Conservation (phyloP, 1,140 invertebrate genomes). For the Rhopalosiphum maidis region DNA sequence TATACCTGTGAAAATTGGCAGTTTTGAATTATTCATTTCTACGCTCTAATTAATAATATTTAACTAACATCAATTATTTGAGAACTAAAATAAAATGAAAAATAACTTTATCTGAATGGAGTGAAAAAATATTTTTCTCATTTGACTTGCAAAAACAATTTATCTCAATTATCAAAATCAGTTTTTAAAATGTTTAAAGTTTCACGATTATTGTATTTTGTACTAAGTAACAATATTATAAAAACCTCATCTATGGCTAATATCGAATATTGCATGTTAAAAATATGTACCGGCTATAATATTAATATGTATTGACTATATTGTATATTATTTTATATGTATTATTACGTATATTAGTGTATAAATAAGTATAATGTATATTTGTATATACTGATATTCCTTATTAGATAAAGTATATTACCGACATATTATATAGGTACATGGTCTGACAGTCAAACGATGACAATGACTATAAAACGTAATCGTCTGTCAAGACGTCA, state of each 20-base stretch:
- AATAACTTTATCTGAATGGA: background rate
- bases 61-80: background rate
- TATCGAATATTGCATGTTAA: no score
- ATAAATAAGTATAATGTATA: background rate
- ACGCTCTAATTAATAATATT: background rate
- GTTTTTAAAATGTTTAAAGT: background rate
- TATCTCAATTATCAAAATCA: background rate
- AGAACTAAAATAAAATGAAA: background rate
- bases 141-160: background rate
- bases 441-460: background rate
- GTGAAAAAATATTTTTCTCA: background rate
- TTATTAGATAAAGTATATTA: conserved; percentile 1
- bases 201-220: background rate
- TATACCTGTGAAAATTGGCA: background rate
- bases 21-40: background rate
- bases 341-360: background rate
- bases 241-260: background rate
- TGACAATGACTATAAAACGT: background rate
- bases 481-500: background rate
- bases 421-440: background rate
- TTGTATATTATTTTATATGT: background rate
- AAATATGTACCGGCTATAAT: no score
- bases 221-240: background rate
- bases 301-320: background rate
- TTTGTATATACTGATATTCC: background rate